Evolutionary conservation across 1,140 invertebrate genomes (phyloP).

Genomic region (Paraescarpia echinospica): DNA sequence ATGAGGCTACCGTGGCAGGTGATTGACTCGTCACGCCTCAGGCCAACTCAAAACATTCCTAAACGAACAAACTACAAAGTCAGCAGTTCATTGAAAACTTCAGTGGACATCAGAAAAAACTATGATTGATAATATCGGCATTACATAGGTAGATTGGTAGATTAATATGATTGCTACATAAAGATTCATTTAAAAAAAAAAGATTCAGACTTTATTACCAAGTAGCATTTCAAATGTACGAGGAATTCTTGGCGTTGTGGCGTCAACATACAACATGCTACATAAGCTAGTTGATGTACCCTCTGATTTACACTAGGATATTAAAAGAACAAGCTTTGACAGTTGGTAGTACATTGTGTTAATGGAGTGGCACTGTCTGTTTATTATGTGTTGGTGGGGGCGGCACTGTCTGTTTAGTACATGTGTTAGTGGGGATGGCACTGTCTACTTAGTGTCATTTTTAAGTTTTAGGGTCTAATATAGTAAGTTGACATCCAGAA

Average conservation of each 20-base stretch:
- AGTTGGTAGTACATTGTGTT: not conserved
- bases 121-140: not conserved
- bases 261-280: too few relatives aligned
- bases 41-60: not conserved
- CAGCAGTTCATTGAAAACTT: not conserved
- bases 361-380: not conserved
- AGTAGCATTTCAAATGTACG: too few relatives aligned
- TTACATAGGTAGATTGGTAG: too few relatives aligned
- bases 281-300: not conserved
- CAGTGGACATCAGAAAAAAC: not conserved
- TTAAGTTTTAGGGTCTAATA: too few relatives aligned
- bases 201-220: too few relatives aligned
- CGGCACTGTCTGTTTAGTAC: not conserved
- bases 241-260: too few relatives aligned
- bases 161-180: not conserved
- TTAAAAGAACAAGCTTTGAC: not conserved
- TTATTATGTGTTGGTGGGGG: not conserved
- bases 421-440: too few relatives aligned
- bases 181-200: too few relatives aligned
- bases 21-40: not conserved
- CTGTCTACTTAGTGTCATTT: too few relatives aligned
- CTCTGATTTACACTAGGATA: not conserved
- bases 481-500: not conserved
- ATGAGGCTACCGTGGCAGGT: not conserved
- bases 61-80: not conserved